phyloP scores from a whole-genome alignment of 2,888 invertebrate species.

The Phragmatobia fuliginosa region DNA sequence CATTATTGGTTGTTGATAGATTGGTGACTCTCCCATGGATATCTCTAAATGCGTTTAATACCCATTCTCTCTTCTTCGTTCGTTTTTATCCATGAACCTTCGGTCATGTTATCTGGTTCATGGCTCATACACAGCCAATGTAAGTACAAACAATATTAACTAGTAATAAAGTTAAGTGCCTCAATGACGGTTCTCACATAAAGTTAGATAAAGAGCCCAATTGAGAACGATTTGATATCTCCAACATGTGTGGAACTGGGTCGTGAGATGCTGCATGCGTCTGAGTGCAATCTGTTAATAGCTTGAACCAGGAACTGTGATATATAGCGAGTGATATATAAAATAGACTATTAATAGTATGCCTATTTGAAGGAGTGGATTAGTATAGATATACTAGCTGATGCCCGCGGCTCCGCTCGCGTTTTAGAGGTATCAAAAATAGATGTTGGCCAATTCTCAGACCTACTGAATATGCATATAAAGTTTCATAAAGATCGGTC shows the following conservation, averaged over 20 bases:
- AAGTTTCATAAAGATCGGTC: too few relatives aligned
- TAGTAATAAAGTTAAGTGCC: slow-evolving; percentile 11
- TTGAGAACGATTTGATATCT: slow-evolving; percentile 44
- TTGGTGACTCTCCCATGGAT: neutral
- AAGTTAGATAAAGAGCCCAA: slow-evolving; percentile 27
- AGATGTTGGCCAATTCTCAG: too few relatives aligned
- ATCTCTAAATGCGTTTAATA: neutral
- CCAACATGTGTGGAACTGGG: slow-evolving; percentile 49
- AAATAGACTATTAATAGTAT: neutral
- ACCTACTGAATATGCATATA: too few relatives aligned
- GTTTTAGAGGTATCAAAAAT: too few relatives aligned
- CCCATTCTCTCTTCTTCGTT: neutral
- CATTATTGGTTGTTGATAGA: too few relatives aligned
- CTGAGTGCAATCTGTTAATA: neutral
- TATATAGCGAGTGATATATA: neutral
- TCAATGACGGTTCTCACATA: slow-evolving; percentile 29
- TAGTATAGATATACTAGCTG: neutral
- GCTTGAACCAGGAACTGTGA: neutral
- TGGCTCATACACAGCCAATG: neutral
- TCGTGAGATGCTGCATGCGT: slow-evolving; percentile 36
- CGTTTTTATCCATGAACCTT: neutral
- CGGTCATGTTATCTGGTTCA: neutral
- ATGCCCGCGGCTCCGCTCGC: too few relatives aligned
- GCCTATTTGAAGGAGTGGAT: neutral
- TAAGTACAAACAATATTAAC: slow-evolving; percentile 9